Percentiles rank a stretch among this genome's conserved stretches.
These are phyloP conservation scores for Drosophila varians DNA, from an alignment of 1,140 invertebrate genomes.

Conservation along the genomic window DNA sequence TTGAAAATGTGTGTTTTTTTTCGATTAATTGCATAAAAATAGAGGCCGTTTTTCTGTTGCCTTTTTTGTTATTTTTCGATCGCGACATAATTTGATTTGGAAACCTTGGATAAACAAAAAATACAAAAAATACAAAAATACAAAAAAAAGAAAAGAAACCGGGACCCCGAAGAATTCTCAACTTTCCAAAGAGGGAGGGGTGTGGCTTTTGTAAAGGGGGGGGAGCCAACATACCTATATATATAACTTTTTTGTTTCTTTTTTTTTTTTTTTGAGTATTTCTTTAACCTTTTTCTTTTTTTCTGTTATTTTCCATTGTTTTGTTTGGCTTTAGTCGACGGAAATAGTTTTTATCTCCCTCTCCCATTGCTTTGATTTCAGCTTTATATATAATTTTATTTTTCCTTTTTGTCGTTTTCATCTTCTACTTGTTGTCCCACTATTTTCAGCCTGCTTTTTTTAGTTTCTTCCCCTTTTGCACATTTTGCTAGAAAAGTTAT, in stretches of 20 bases:
- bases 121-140: background rate
- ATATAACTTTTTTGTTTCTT: too few species aligned
- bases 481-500: constrained; percentile 38
- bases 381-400: background rate
- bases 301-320: constrained; percentile 41
- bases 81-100: constrained; percentile 44
- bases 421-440: constrained; percentile 7
- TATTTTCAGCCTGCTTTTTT: constrained; percentile 15
- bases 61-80: constrained; percentile 44
- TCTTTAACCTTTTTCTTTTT: constrained; percentile 6
- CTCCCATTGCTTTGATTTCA: constrained; percentile 20
- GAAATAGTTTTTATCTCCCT: constrained; percentile 63
- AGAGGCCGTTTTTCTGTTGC: constrained; percentile 28
- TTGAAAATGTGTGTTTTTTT: constrained; percentile 22
- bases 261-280: constrained; percentile 27
- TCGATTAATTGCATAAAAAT: constrained; percentile 53
- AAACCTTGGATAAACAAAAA: constrained; percentile 23
- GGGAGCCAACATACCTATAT: background rate
- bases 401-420: background rate
- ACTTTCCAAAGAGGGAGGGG: constrained; percentile 30
- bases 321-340: constrained; percentile 48
- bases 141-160: constrained; percentile 2
- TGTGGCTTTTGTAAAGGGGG: too few species aligned
- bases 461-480: constrained; percentile 2
- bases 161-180: constrained; percentile 22